Conservation (phyloP, 2,888 invertebrate species). For the Stenchaetothrips biformis region DNA sequence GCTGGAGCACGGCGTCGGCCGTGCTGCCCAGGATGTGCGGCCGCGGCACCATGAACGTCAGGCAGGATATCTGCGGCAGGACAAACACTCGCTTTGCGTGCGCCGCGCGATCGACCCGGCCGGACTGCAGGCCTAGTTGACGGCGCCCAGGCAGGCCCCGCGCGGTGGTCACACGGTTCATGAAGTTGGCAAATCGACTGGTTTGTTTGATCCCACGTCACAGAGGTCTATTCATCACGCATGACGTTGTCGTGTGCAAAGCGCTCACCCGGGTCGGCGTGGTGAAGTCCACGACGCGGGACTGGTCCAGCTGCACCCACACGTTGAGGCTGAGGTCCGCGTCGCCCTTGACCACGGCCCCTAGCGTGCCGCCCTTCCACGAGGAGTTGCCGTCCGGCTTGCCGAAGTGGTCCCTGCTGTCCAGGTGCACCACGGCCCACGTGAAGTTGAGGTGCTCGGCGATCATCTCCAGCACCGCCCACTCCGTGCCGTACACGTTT, state of each 20-base stretch:
- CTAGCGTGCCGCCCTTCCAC: neutral
- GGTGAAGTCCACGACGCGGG: constrained; percentile 2
- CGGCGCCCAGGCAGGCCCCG: too few relatives aligned
- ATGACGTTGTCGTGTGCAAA: too few relatives aligned
- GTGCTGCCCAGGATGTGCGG: neutral
- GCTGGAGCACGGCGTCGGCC: neutral
- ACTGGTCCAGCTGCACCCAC: constrained; percentile 2
- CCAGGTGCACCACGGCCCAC: neutral
- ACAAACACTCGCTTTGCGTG: too few relatives aligned
- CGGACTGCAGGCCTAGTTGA: too few relatives aligned
- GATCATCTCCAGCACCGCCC: neutral
- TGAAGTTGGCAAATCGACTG: too few relatives aligned
- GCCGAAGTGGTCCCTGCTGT: neutral
- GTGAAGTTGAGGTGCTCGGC: constrained; percentile 10
- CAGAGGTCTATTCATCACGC: too few relatives aligned
- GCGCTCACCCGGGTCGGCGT: neutral
- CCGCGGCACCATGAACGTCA: constrained; percentile 9
- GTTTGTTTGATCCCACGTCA: too few relatives aligned
- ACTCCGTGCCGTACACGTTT: constrained; percentile 4
- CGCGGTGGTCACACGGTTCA: too few relatives aligned
- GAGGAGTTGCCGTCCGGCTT: neutral
- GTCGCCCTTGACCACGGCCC: neutral
- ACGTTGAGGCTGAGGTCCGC: neutral
- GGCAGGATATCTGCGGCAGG: neutral
- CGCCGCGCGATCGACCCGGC: too few relatives aligned